Conservation (phyloP, 2,888 invertebrate species). For the Luperina testacea region DNA sequence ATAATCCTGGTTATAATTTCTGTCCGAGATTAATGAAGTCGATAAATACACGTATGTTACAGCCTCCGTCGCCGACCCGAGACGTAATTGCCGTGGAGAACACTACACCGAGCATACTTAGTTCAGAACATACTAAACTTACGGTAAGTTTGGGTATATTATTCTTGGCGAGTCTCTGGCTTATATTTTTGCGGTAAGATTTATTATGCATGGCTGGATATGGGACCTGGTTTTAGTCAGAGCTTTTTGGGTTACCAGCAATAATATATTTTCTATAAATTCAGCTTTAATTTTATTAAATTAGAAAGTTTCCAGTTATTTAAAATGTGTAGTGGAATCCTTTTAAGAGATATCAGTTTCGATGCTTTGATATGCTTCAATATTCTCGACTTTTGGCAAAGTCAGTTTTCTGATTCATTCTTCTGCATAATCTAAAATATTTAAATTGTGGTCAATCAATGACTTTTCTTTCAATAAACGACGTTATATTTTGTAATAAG, state of each 20-base stretch:
- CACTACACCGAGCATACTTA: constrained; percentile 57
- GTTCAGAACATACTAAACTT: constrained; percentile 47
- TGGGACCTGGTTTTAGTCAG: background rate
- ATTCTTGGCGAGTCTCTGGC: constrained; percentile 39
- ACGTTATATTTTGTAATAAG: background rate
- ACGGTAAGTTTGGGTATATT: constrained; percentile 55
- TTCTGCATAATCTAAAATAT: background rate
- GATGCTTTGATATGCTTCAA: background rate
- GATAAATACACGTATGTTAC: constrained; percentile 64
- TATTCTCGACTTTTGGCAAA: background rate
- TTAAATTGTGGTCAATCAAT: background rate
- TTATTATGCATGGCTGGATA: constrained; percentile 17
- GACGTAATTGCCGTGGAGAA: constrained; percentile 55
- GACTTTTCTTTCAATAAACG: background rate
- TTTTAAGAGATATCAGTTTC: background rate
- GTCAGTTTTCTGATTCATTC: background rate
- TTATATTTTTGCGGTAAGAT: constrained; percentile 22
- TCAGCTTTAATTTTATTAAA: background rate
- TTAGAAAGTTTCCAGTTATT: background rate
- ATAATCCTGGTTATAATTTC: constrained; percentile 50
- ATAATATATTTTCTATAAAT: background rate
- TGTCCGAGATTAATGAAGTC: constrained; percentile 51
- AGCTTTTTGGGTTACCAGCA: background rate
- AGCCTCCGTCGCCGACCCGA: constrained; percentile 66
- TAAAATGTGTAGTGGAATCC: background rate